phyloP scores from a whole-genome alignment of 2,113 vertebrate species.

The Bujurquina vittata region DNA sequence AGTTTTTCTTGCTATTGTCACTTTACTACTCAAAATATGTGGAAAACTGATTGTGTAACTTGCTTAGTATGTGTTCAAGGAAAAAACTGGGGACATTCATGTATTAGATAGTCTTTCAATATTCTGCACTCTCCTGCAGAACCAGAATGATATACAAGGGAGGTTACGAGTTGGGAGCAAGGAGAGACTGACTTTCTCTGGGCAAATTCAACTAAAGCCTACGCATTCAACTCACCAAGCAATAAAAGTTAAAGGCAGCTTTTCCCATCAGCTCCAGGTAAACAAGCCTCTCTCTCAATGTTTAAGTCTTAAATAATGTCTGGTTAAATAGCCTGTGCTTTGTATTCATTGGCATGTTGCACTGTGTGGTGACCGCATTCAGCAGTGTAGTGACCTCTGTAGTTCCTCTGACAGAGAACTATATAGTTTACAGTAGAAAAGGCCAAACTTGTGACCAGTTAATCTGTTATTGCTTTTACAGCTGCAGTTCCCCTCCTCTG shows the following conservation, averaged over 20 bases:
- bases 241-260: constrained; percentile 73
- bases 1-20: background rate
- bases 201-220: constrained; percentile 70
- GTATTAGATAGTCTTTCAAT: background rate
- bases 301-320: background rate
- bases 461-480: constrained; percentile 69
- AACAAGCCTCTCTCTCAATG: background rate
- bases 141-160: constrained; percentile 73
- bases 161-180: constrained; percentile 77
- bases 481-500: constrained; percentile 78
- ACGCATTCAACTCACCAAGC: constrained; percentile 49
- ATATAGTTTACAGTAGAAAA: constrained; percentile 34
- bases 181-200: constrained; percentile 77
- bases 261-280: constrained; percentile 84
- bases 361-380: background rate
- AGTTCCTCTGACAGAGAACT: background rate
- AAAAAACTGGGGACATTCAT: background rate
- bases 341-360: background rate
- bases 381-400: background rate
- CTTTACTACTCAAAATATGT: background rate
- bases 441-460: background rate
- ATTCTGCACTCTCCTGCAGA: constrained; percentile 61
- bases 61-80: background rate
- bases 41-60: no score
- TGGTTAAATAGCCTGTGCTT: background rate